Base-by-base conservation (phyloP, 2,113 vertebrate genomes). In the Heterocephalus glaber region DNA sequence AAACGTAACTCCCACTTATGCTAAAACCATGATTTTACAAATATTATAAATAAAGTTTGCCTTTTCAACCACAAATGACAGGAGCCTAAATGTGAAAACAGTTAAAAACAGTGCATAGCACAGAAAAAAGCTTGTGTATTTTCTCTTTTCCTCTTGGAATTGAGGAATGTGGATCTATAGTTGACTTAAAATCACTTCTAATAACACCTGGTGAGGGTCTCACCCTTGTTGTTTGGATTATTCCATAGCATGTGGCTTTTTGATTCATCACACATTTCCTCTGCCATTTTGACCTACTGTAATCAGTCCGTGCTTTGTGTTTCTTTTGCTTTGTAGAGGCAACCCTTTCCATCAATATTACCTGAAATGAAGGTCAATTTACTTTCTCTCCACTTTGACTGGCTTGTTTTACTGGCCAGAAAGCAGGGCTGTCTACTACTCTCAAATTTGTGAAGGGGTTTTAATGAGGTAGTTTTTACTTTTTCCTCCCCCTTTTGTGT, bases 161-260 rank as follows among this genome's bases (percentile, higher is more conserved):
- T 72, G 47, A 93, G 56, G 26, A 92, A 41, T 74, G 49, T 83
- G 24, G n/a, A 16, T 61, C 33, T 96, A 22, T 82, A 81, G 60
- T 16, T 87, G 49, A 93, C 17, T 86, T 77, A 95, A 49, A 90
- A 87, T 90, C 35, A 0, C n/a, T 97, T 91, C 54, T 70, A 95
- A 33, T 79, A 83, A 60, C 1, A 89, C 10, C 5, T 61, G 7
- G 6, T 85, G 41, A 22, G 41, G 22, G 38, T 38, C 16, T 90
- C 19, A 65, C 30, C 17, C 5, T 54, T 61, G 11, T 84, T 90
- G 16, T 86, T 79, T 82, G 38, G 38, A 19, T 9, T 91, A 77
- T 72, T 7, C 10, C 10, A 38, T 54, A 82, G 44, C 35, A 82
- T 52, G 28, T 82, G 13, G 10, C 52, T 47, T 65, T 91, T 91